Percentiles rank a stretch among this genome's conserved stretches.
These are phyloP conservation scores for Odontocerum albicorne DNA, from an alignment of 2,888 invertebrate genomes.

Conservation along the genomic window DNA sequence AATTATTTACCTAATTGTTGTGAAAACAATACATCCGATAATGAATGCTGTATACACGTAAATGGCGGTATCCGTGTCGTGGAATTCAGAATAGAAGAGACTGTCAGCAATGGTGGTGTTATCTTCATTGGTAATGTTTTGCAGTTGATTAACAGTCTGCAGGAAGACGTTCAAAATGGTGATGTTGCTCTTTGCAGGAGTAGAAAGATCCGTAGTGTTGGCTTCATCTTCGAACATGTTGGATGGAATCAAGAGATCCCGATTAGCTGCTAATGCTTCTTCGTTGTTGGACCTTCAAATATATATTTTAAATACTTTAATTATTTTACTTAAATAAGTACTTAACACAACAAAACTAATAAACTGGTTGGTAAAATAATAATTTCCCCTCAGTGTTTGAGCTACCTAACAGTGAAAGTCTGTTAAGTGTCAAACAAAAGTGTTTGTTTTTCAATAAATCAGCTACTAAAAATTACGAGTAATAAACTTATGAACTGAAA, in stretches of 20 bases:
- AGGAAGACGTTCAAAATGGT: slow-evolving; percentile 46
- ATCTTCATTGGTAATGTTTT: slow-evolving; percentile 39
- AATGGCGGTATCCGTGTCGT: slow-evolving; percentile 44
- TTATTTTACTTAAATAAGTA: too few species aligned
- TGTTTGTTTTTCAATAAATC: too few species aligned
- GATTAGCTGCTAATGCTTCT: slow-evolving; percentile 13
- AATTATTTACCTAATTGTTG: slow-evolving; percentile 56
- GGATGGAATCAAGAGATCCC: neutral
- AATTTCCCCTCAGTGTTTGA: too few species aligned
- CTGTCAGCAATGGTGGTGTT: slow-evolving; percentile 21
- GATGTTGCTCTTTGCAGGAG: too few species aligned
- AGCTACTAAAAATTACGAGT: too few species aligned
- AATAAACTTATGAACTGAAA: slow-evolving; percentile 1
- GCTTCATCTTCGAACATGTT: slow-evolving; percentile 3
- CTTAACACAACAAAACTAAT: too few species aligned
- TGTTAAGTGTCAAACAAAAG: too few species aligned
- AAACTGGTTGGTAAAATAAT: too few species aligned
- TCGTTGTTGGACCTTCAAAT: slow-evolving; percentile 30
- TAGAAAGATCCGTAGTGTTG: neutral
- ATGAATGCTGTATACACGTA: slow-evolving; percentile 64
- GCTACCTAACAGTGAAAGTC: too few species aligned
- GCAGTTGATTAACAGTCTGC: slow-evolving; percentile 43
- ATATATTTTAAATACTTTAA: too few species aligned
- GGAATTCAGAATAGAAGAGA: slow-evolving; percentile 7
- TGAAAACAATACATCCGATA: slow-evolving; percentile 60